Conservation (phyloP, 2,113 vertebrate species). For the Morone saxatilis region DNA sequence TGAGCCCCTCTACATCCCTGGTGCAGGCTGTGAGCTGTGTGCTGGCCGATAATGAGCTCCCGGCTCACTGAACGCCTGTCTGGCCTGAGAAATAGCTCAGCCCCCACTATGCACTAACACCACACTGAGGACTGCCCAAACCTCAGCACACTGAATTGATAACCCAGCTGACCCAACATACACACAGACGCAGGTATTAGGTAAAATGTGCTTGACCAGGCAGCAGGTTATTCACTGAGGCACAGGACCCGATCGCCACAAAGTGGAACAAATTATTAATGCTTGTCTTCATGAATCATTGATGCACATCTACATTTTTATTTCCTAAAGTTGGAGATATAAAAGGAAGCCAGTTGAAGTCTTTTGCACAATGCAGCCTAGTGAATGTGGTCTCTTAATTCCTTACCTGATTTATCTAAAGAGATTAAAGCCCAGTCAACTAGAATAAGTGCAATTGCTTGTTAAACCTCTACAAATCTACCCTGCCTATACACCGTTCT, state of each 20-base stretch:
- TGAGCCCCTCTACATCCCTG: constrained; percentile 58
- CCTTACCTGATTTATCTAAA: constrained; percentile 61
- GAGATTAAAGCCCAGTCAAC: constrained; percentile 64
- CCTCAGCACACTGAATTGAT: constrained; percentile 39
- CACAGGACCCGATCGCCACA: constrained; percentile 21
- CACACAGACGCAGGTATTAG: constrained; percentile 21
- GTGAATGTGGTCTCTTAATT: constrained; percentile 37
- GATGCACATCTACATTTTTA: constrained; percentile 57
- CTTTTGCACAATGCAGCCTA: constrained; percentile 25
- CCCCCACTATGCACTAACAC: constrained; percentile 28
- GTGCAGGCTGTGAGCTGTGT: constrained; percentile 62
- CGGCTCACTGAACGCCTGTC: constrained; percentile 50
- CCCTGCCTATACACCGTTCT: constrained; percentile 18
- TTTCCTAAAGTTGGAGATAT: constrained; percentile 35
- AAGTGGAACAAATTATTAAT: constrained; percentile 71
- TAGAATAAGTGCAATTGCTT: constrained; percentile 67
- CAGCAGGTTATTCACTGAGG: constrained; percentile 40
- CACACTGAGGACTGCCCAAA: constrained; percentile 28
- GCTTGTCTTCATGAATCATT: constrained; percentile 69
- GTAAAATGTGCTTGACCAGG: constrained; percentile 36
- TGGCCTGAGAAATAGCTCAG: constrained; percentile 57
- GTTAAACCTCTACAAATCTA: constrained; percentile 67
- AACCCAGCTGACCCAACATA: constrained; percentile 11
- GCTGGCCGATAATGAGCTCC: constrained; percentile 65
- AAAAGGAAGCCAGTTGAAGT: constrained; percentile 14